Conservation (phyloP, 2,113 vertebrate genomes). For the Lichenostomus cassidix region DNA sequence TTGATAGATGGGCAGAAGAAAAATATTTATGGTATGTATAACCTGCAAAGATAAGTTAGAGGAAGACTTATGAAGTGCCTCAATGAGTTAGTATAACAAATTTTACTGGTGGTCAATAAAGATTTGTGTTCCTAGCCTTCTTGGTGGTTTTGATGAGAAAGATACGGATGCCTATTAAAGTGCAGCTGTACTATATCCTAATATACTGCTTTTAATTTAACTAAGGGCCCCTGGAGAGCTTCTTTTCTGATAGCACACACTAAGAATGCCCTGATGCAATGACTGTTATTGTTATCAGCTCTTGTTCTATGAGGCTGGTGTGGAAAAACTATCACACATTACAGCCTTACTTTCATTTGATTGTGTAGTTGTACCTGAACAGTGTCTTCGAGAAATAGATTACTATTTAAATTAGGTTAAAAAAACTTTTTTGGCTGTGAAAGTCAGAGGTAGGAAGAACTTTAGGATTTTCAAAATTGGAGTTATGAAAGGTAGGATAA, state of each 20-base stretch:
- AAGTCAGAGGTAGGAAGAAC: not conserved
- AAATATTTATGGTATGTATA: not conserved
- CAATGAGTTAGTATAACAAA: not conserved
- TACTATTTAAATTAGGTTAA: not conserved
- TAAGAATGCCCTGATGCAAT: not conserved
- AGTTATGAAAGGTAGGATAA: not conserved
- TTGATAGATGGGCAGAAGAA: not conserved
- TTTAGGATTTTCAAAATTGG: not conserved
- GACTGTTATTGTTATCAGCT: not conserved
- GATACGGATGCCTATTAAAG: not conserved
- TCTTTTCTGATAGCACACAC: not conserved
- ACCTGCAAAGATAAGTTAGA: not conserved
- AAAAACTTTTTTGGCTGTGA: not conserved
- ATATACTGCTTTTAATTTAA: not conserved
- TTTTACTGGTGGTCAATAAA: slow-evolving; percentile 3
- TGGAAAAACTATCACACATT: not conserved
- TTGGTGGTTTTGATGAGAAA: slow-evolving; percentile 21
- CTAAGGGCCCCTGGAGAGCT: not conserved
- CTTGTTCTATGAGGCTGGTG: not conserved
- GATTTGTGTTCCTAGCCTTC: not conserved
- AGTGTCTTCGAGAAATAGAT: not conserved
- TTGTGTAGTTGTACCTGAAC: not conserved
- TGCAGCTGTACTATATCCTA: not conserved
- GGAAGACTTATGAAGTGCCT: slow-evolving; percentile 33
- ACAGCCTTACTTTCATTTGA: not conserved